Base-by-base conservation (phyloP, 35 echinoderm and acorn worm species). In the Acanthaster planci region DNA sequence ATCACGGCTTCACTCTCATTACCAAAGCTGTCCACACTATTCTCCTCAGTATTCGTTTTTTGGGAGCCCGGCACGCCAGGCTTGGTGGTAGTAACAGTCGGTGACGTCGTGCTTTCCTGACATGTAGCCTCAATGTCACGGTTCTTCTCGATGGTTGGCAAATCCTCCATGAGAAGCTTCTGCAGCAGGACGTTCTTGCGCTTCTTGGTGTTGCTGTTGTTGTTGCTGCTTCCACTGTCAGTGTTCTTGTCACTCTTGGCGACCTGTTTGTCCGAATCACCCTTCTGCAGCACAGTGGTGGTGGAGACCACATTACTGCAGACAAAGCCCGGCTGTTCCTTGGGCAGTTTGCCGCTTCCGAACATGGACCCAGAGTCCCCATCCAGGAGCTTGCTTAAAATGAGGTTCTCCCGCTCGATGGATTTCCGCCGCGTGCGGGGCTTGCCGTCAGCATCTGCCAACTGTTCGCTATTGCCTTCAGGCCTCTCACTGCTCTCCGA, bases 261-360 rank as follows among this genome's bases (percentile, higher is more conserved):
- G 26, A 18, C 42, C 76, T 85, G 12, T 85, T 56, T 1, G 7
- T 88, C 82, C 32, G 56, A 53, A 18, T 96, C 93, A 31, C 85
- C 79, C 50, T 82, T 82, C 19, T 86, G 60, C 38, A 91, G 77
- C 42, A 81, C 82, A 2, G 89, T 92, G 3, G 93, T 92, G 9
- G 93, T 96, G 19, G 93, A 96, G 16, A 96, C 93, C 37, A 96
- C 86, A 21, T 86, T 92, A 51, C 89, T 92, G 59, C 89, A 88
- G 6, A 96, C 89, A 89, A 96, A 96, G 19, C 89, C 93, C 0
- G 84, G 89, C 88, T 97, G 94, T 27, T 97, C 91, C 32, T 86
- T 68, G 27, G 94, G 94, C 1, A 93, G 79, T 55, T 86, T 83
- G 16, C 91, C 87, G 26, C 79, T 88, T 7, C 94, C 94, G 81